These are phyloP conservation scores for Coenobita brevimanus DNA, from an alignment of 1,140 invertebrate species.

Conservation along the genomic window DNA sequence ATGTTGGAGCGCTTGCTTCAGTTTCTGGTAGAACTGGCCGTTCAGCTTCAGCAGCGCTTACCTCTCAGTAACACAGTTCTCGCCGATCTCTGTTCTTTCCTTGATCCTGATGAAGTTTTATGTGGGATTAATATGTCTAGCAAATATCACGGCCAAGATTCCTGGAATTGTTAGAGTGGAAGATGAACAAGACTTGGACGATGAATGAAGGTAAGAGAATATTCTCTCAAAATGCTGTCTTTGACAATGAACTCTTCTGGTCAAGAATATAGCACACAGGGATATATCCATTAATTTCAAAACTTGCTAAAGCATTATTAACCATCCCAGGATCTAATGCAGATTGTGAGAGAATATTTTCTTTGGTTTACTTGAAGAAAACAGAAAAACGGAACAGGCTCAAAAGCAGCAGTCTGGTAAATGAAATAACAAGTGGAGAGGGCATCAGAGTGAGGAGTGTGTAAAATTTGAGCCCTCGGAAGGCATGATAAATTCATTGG, in stretches of 20 bases:
- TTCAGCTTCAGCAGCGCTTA: conserved; percentile 33
- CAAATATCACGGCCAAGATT: conserved; percentile 7
- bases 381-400: conserved; percentile 13
- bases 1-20: conserved; percentile 20
- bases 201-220: conserved; percentile 5
- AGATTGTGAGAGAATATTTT: conserved; percentile 48
- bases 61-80: conserved; percentile 31
- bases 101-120: conserved; percentile 23
- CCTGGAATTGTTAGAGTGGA: conserved; percentile 6
- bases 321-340: conserved; percentile 43
- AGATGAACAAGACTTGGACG: conserved; percentile 25
- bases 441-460: conserved; percentile 16
- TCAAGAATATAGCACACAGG: conserved; percentile 16
- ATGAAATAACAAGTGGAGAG: conserved; percentile 33
- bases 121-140: conserved; percentile 24
- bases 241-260: conserved; percentile 20
- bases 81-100: conserved; percentile 19
- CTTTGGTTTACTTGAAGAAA: conserved; percentile 29
- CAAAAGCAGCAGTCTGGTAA: conserved; percentile 14
- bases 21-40: conserved; percentile 26
- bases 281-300: conserved; percentile 4
- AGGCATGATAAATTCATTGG: conserved; percentile 2
- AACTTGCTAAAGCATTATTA: conserved; percentile 44
- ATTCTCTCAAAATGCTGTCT: not conserved
- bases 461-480: conserved; percentile 19